Base-by-base conservation (phyloP, 2,888 invertebrate species). In the Drosophila greeni region DNA sequence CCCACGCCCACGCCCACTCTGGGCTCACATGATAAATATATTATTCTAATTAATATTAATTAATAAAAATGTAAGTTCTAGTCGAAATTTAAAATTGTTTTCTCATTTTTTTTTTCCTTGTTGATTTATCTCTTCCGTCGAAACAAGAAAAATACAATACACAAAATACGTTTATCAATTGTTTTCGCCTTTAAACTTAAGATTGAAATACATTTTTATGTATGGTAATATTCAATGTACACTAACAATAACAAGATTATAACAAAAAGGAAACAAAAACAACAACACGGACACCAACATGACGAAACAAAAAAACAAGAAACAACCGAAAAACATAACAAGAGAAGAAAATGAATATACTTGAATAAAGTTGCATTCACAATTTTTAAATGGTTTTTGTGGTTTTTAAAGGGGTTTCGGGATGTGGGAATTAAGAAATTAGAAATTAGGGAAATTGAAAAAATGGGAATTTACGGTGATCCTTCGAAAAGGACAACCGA, bases 301-400 rank as follows among this genome's bases (percentile, higher is more conserved):
- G 64, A n/a, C 14, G 34, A 70, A 77, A 75, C 70, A 70, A 62
- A 12, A 65, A 61, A 20, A 61, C 73, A 70, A 51, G 51, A 55
- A 70, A 51, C 37, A 33, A 51, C 45, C 23, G 31, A 55, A 59
- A 61, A 61, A 60, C 65, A 72, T 34, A 66, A 62, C 75, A 70
- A 59, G 57, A 51, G 33, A 64, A 66, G 20, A 49, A 70, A 81
- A 69, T 77, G 78, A 77, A 82, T 85, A 82, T 82, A 81, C 80
- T 85, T 85, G 81, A 86, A 86, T 87, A 86, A 87, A 87, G 85
- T 86, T 86, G 86, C 79, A 87, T 86, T 86, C 86, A 87, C 83
- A 84, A 83, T 87, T 86, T 86, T 86, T 85, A 86, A 81, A 69
- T 48, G 16, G 18, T 59, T 23, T 58, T 39, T 26, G 51, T 36